Percentiles rank a stretch among this genome's conserved stretches.
These are phyloP conservation scores for Nanorana parkeri DNA, from an alignment of 2,113 vertebrate species.

Conservation along the genomic window DNA sequence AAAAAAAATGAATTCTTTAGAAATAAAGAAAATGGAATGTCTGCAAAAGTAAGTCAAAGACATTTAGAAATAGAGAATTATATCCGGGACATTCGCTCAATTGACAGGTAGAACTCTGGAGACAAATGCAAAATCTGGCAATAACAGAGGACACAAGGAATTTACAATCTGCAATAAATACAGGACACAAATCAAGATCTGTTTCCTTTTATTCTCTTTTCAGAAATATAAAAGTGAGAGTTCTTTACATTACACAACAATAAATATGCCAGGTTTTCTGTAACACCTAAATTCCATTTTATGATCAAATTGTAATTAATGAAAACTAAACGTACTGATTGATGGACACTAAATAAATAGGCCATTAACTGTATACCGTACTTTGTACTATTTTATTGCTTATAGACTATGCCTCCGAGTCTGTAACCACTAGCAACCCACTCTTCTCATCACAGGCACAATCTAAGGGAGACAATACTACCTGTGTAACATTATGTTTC, in stretches of 20 bases:
- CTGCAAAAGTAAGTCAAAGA: no score
- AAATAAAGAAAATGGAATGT: no score
- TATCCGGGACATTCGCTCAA: no score
- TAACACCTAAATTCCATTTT: conserved; percentile 57
- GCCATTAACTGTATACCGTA: conserved; percentile 66
- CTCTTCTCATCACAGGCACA: conserved; percentile 72
- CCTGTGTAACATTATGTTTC: conserved; percentile 50
- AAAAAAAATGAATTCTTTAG: no score
- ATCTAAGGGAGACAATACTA: conserved; percentile 72
- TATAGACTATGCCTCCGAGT: conserved; percentile 72
- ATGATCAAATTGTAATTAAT: conserved; percentile 58
- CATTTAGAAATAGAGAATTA: no score
- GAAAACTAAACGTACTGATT: conserved; percentile 69
- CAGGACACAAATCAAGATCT: conserved; percentile 25
- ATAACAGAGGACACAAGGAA: no score
- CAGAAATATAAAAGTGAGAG: conserved; percentile 73
- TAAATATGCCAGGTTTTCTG: conserved; percentile 65
- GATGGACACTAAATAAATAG: conserved; percentile 63
- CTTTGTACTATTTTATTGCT: conserved; percentile 66
- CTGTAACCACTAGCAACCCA: conserved; percentile 63
- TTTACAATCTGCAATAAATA: background rate
- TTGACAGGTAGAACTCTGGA: no score
- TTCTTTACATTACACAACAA: conserved; percentile 69
- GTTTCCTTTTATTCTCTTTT: conserved; percentile 66
- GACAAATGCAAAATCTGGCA: no score